phyloP scores from a whole-genome alignment of 2,888 invertebrate genomes.

The Gymnocheta viridis region DNA sequence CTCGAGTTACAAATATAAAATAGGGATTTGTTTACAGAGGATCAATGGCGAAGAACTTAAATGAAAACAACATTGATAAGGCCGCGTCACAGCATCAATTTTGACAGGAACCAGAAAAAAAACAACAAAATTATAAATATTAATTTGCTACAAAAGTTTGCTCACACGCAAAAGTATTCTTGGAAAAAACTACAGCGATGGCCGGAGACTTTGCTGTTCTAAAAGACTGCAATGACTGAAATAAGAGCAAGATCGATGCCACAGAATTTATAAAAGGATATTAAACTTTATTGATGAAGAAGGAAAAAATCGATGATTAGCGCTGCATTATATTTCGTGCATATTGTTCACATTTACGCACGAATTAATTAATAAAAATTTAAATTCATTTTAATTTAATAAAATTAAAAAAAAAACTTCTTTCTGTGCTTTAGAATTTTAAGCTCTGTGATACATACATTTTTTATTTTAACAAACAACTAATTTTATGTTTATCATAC shows the following conservation, averaged over 20 bases:
- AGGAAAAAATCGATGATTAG: background rate
- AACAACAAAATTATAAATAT: background rate
- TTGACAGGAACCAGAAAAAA: slow-evolving; percentile 25
- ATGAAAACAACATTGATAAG: slow-evolving; percentile 28
- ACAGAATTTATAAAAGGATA: background rate
- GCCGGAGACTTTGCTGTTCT: background rate
- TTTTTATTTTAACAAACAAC: too few relatives aligned
- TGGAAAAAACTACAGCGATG: slow-evolving; percentile 37
- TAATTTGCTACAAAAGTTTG: slow-evolving; percentile 57
- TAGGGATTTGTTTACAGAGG: slow-evolving; percentile 65
- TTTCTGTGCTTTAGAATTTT: too few relatives aligned
- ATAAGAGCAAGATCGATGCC: background rate
- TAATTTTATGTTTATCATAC: too few relatives aligned
- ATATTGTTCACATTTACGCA: background rate
- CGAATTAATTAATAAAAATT: background rate
- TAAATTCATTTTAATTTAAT: background rate
- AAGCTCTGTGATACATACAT: too few relatives aligned
- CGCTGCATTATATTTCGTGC: background rate
- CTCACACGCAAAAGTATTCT: slow-evolving; percentile 66
- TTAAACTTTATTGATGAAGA: background rate
- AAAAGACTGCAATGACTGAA: background rate
- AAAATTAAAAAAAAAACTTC: background rate
- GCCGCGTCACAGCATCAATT: slow-evolving; percentile 22
- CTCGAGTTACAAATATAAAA: slow-evolving; percentile 29
- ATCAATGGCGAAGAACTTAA: slow-evolving; percentile 64